Base-by-base conservation (phyloP, 2,888 invertebrate genomes). In the Julus scandinavius region DNA sequence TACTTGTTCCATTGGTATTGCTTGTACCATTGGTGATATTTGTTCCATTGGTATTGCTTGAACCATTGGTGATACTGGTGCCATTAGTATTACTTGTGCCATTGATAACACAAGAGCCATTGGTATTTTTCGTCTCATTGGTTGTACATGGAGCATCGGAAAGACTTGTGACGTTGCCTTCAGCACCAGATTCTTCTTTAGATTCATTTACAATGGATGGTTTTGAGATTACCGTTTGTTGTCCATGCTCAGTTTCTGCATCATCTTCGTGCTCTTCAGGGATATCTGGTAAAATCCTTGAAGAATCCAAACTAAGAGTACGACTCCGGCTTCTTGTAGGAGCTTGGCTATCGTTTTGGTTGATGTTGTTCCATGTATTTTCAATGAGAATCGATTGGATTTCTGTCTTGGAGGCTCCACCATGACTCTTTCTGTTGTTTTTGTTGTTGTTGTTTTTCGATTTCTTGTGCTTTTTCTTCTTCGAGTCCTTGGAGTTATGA, bases 181-280 rank as follows among this genome's bases (percentile, higher is more conserved):
- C 63, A 63, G 63, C 5, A 9, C 9, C 63, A 63, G 63, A 6
- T 63, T 63, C 20, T 5, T 20, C 20, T 6, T 63, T 20, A 20
- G 63, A 63, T 63, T 20, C 63, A 20, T 20, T 7, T n/a, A 9
- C 63, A 5, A 63, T 5, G 9, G 63, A 20, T 63, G 63, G 63
- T 17, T 63, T 63, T 20, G 63, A 63, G 63, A 9, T 63, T 63
- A 20, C 63, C 1, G 63, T n/a, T 63, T n/a, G 63, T 63, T 63
- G 63, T 20, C 63, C 63, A 63, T 63, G 63, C 63, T 63, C 38
- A 50, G 86, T 50, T 17, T 86, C 72, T 80, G 87, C 85, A 49
- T 88, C 86, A 9, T 88, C 88, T 87, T 88, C 88, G n/a, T 45
- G 87, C 29, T 87, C 88, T 87, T 88, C 88, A 7, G 88, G 88